Conservation (phyloP, 2,797 vertebrate genomes). For the Sebastes oblongus region DNA sequence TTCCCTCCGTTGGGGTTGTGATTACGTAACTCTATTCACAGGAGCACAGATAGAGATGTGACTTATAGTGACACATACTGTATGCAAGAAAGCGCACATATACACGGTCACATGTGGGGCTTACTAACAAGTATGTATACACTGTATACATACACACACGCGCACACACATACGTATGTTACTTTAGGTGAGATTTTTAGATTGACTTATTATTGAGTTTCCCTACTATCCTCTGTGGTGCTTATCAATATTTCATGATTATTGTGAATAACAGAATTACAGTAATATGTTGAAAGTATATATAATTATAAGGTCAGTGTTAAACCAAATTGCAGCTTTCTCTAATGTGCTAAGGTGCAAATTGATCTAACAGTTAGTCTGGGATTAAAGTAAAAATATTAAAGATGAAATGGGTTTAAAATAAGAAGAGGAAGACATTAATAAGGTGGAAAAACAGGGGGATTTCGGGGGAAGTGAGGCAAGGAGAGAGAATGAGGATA, state of each 20-base stretch:
- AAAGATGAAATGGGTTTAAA: background rate
- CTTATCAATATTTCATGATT: background rate
- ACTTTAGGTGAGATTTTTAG: background rate
- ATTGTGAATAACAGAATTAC: background rate
- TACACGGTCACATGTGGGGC: background rate
- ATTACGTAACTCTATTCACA: conserved; percentile 58
- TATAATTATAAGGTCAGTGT: background rate
- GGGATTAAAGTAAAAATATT: background rate
- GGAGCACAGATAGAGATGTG: conserved; percentile 28
- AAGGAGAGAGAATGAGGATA: background rate
- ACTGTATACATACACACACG: background rate
- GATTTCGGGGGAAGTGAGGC: background rate
- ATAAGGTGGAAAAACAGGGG: background rate
- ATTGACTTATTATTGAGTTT: background rate
- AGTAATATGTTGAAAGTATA: background rate
- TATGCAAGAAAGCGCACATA: background rate
- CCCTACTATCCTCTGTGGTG: background rate
- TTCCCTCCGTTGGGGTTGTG: conserved; percentile 28
- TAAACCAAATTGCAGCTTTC: background rate
- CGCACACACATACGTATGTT: background rate
- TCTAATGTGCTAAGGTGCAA: background rate
- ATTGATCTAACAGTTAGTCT: background rate
- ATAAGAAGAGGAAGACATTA: too few relatives aligned
- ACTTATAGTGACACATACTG: conserved; percentile 21
- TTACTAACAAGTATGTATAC: background rate